phyloP scores from a whole-genome alignment of 2,888 invertebrate genomes.

The Lasioglossum zephyrum region DNA sequence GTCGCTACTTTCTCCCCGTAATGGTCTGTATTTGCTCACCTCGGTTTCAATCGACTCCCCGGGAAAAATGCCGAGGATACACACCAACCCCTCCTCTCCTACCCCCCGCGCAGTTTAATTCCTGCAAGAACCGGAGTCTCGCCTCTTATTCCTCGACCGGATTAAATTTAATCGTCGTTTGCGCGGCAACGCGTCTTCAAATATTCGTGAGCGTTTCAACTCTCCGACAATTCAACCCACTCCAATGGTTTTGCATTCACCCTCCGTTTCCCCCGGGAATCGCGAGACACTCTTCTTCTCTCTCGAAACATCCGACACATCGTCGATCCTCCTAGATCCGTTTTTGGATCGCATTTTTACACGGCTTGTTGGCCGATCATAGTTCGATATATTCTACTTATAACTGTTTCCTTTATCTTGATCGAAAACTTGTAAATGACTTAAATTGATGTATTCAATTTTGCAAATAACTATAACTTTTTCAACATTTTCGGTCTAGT shows the following conservation, averaged over 20 bases:
- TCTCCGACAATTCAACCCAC: neutral
- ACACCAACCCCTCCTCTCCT: neutral
- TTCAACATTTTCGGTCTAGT: too few relatives aligned
- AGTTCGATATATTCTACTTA: neutral
- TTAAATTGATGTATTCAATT: too few relatives aligned
- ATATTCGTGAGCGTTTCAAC: slow-evolving; percentile 13
- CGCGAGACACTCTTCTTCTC: neutral
- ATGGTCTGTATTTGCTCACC: slow-evolving; percentile 51
- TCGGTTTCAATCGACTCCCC: slow-evolving; percentile 48
- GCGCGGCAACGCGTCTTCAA: slow-evolving; percentile 8
- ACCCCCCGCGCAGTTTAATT: slow-evolving; percentile 33
- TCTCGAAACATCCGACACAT: slow-evolving; percentile 3
- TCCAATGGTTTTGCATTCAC: neutral
- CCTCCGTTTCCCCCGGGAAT: neutral
- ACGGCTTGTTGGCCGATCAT: neutral
- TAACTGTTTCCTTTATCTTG: too few relatives aligned
- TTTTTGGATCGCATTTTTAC: neutral
- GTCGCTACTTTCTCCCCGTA: slow-evolving; percentile 6
- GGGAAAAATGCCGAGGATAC: slow-evolving; percentile 37
- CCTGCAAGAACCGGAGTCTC: slow-evolving; percentile 13
- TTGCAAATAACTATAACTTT: too few relatives aligned
- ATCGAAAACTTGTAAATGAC: too few relatives aligned
- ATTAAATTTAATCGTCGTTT: slow-evolving; percentile 49
- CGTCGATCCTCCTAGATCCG: neutral
- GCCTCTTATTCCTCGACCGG: slow-evolving; percentile 27